These are phyloP conservation scores for Pachypanchax playfairii DNA, from an alignment of 2,113 vertebrate genomes.

Conservation along the genomic window DNA sequence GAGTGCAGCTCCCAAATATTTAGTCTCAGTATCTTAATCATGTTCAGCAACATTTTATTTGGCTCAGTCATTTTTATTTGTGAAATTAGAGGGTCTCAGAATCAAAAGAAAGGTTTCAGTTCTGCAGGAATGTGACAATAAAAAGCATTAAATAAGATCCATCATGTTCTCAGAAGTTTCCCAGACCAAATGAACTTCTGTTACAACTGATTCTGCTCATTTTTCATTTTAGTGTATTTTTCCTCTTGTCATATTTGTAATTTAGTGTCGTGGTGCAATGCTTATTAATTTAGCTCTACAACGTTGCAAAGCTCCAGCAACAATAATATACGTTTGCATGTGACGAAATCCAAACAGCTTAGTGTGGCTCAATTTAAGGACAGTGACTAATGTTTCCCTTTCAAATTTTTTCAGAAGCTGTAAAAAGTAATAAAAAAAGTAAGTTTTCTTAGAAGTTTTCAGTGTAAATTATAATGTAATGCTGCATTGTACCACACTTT, in stretches of 20 bases:
- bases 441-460: no score
- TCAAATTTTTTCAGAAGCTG: no score
- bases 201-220: constrained; percentile 24
- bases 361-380: background rate
- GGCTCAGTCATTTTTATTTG: background rate
- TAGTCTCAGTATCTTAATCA: no score
- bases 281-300: constrained; percentile 1
- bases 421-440: no score
- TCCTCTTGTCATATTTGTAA: constrained; percentile 15
- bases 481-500: constrained; percentile 5
- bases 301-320: background rate
- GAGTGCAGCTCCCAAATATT: no score
- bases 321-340: background rate
- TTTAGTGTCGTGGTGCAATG: constrained; percentile 4
- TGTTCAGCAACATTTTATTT: background rate
- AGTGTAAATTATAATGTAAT: constrained; percentile 8
- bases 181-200: constrained; percentile 33
- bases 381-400: background rate
- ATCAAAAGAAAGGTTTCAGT: constrained; percentile 1
- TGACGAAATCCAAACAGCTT: constrained; percentile 6
- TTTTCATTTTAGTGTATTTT: constrained; percentile 28
- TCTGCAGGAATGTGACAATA: background rate
- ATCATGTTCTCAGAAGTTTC: no score
- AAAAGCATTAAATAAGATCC: no score
- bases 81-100: background rate